phyloP scores from a whole-genome alignment of 2,113 vertebrate genomes.

The Recurvirostra avosetta region DNA sequence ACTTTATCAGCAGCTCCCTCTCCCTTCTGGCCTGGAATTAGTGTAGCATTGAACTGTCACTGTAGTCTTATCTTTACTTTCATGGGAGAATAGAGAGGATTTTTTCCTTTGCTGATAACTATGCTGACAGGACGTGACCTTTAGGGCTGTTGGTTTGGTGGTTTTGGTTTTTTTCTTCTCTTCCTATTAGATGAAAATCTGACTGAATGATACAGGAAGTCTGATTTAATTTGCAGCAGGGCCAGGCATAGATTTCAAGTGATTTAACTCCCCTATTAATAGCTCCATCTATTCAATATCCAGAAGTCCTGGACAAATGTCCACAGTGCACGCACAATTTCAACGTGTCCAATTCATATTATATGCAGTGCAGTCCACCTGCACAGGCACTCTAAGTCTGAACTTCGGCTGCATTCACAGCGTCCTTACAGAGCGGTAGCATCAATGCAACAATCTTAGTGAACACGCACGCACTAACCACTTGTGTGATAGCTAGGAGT shows the following conservation, averaged over 20 bases:
- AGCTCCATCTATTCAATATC: background rate
- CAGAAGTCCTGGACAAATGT: background rate
- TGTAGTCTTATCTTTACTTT: background rate
- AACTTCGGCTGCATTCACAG: background rate
- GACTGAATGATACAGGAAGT: background rate
- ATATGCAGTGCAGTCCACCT: background rate
- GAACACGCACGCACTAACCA: rapidly evolving
- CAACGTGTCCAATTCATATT: background rate
- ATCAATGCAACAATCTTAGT: background rate
- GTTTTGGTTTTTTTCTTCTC: background rate
- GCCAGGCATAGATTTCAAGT: background rate
- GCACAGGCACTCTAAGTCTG: background rate
- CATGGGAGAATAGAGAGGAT: background rate
- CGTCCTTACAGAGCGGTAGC: background rate
- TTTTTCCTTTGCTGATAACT: background rate
- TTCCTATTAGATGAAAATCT: background rate
- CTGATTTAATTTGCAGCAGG: background rate
- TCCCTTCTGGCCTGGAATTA: background rate
- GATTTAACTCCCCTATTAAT: background rate
- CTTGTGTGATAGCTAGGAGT: background rate
- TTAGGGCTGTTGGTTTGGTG: background rate
- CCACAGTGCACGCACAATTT: background rate
- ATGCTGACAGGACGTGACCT: background rate
- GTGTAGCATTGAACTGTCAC: background rate
- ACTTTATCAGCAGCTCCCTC: background rate